Percentiles rank a stretch among this genome's conserved stretches.
Conservation (phyloP, 2,113 vertebrate species). For the Spea multiplicata region DNA sequence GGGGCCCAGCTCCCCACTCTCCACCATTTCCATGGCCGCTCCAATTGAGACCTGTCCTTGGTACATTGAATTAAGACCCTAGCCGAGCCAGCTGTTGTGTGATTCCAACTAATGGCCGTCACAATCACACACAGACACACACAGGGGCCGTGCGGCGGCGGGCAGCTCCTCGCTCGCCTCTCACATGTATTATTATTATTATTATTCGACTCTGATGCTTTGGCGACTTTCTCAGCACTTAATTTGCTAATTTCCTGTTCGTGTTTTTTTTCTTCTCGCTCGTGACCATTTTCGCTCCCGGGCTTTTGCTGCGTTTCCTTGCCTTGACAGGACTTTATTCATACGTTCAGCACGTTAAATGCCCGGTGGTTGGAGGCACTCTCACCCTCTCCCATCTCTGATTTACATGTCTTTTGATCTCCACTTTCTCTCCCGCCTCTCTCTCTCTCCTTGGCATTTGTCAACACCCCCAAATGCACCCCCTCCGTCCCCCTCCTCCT, state of each 20-base stretch:
- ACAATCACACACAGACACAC: constrained; percentile 68
- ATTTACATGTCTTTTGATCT: constrained; percentile 66
- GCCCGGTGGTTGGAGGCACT: constrained; percentile 60
- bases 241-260: constrained; percentile 62
- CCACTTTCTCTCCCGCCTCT: constrained; percentile 56
- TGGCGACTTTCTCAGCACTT: constrained; percentile 59
- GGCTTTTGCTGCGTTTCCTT: constrained; percentile 52
- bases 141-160: constrained; percentile 70
- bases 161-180: constrained; percentile 55
- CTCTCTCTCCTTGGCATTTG: constrained; percentile 58
- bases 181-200: neutral
- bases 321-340: constrained; percentile 57
- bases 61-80: constrained; percentile 65
- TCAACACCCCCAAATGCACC: constrained; percentile 55
- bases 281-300: constrained; percentile 48
- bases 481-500: constrained; percentile 47
- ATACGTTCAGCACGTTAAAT: constrained; percentile 58
- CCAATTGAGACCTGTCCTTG: constrained; percentile 63
- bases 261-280: constrained; percentile 40
- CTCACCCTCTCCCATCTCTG: constrained; percentile 57
- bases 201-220: constrained; percentile 46
- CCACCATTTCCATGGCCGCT: constrained; percentile 58
- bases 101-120: constrained; percentile 68
- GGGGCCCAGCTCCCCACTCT: constrained; percentile 48
- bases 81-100: constrained; percentile 68